phyloP scores from a whole-genome alignment of 2,888 invertebrate species.

The Sepioteuthis lessoniana region DNA sequence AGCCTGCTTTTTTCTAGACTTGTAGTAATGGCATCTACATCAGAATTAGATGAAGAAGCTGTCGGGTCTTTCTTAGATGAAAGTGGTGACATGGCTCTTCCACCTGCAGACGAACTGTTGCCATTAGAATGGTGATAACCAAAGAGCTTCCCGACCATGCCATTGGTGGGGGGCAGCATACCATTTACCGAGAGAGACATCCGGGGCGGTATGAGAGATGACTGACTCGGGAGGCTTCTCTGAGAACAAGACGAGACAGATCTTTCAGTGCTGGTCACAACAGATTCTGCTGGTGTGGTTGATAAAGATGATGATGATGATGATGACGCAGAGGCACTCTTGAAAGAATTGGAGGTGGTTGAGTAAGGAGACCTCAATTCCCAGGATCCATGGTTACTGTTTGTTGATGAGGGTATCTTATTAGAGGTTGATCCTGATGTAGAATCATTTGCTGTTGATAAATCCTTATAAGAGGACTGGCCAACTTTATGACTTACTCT shows the following conservation, averaged over 20 bases:
- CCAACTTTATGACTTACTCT: neutral
- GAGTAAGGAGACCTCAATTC: neutral
- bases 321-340: neutral
- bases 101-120: neutral
- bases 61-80: neutral
- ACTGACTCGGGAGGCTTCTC: conserved; percentile 33
- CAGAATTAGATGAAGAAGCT: neutral
- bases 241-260: neutral
- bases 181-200: conserved; percentile 14
- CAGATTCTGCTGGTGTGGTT: neutral
- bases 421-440: neutral
- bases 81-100: neutral
- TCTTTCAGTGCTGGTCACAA: neutral
- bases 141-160: neutral
- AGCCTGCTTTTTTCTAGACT: neutral
- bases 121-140: conserved; percentile 33
- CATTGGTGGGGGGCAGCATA: neutral
- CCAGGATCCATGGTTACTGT: neutral
- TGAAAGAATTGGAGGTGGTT: neutral
- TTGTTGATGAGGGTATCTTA: neutral
- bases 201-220: neutral
- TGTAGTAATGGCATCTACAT: neutral
- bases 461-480: neutral
- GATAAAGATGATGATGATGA: neutral
- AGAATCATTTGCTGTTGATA: neutral